Base-by-base conservation (phyloP, 2,797 vertebrate species). In the Zalophus californianus region DNA sequence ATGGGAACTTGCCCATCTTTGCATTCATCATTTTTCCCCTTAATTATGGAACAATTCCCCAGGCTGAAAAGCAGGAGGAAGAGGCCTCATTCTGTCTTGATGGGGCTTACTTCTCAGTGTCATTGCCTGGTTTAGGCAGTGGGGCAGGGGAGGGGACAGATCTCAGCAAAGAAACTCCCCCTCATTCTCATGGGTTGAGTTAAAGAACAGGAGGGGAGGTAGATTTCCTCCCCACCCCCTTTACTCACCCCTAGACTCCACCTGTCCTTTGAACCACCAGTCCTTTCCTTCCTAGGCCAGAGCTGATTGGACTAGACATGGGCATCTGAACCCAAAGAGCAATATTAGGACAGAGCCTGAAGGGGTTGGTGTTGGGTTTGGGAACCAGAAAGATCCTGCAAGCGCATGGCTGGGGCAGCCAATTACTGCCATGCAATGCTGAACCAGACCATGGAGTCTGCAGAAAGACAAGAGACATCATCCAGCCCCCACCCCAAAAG, bases 1-100 rank as follows among this genome's bases (percentile, higher is more conserved):
- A 98, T 98, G 95, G 96, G 95, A 95, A 96, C 78, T 75, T 97
- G 35, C 70, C 77, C 11, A 41, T 68, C 7, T 60, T 91, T 72
- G 52, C 23, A 4, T 94, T 96, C 56, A 95, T 98, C 2, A 62
- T 91, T 90, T 92, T 18, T 18, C 60, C 85, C 79, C 88, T 90
- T 70, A 18, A 95, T 84, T 86, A 11, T 0, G 29, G 23, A 95
- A 96, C 86, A 70, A 91, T 91, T 88, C 82, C 16, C 3, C 25
- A 11, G 66, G 21, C 50, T 91, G 18, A 0, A 73, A 86, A 35
- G 93, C 85, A 86, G 32, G 14, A 66, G n/a, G 23, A 79, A 96
- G 1, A 75, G 3, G 1, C 9, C 44, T 90, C 35, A 1, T 7
- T 38, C 44, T 23, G 32, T 62, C 70, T 83, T 4, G 18, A 3